Conservation (phyloP, 2,113 vertebrate genomes). For the Rattus norvegicus region DNA sequence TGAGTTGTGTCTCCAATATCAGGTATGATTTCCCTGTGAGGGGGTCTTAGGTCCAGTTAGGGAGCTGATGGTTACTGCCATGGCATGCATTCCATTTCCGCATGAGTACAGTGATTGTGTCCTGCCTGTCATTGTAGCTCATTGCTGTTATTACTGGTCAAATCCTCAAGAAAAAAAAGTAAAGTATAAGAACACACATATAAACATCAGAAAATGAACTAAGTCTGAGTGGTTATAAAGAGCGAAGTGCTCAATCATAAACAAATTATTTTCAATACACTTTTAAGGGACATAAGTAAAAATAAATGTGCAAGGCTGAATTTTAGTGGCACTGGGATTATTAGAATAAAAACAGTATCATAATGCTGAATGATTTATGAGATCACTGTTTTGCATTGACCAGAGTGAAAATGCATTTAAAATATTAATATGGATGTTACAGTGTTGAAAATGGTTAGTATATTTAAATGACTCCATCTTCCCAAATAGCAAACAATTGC, state of each 20-base stretch:
- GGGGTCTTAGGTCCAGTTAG: not conserved
- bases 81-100: not conserved
- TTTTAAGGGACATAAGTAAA: constrained; percentile 57
- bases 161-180: not conserved
- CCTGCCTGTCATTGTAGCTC: not conserved
- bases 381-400: constrained; percentile 46
- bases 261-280: not conserved
- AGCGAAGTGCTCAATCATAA: not conserved
- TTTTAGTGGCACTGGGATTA: constrained; percentile 54
- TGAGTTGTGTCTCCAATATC: not conserved
- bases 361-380: constrained; percentile 64
- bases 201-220: not conserved
- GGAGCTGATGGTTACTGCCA: no score
- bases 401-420: constrained; percentile 47
- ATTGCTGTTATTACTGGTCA: not conserved
- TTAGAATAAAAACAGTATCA: constrained; percentile 60
- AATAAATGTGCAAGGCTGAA: constrained; percentile 41
- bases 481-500: constrained; percentile 36
- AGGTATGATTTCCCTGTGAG: not conserved
- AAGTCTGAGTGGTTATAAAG: not conserved
- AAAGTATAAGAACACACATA: not conserved
- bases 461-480: constrained; percentile 65
- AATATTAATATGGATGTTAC: constrained; percentile 60
- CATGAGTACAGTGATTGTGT: not conserved
- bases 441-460: constrained; percentile 18